Evolutionary conservation across 1,140 invertebrate genomes (phyloP).

Genomic region (Polyergus mexicanus): DNA sequence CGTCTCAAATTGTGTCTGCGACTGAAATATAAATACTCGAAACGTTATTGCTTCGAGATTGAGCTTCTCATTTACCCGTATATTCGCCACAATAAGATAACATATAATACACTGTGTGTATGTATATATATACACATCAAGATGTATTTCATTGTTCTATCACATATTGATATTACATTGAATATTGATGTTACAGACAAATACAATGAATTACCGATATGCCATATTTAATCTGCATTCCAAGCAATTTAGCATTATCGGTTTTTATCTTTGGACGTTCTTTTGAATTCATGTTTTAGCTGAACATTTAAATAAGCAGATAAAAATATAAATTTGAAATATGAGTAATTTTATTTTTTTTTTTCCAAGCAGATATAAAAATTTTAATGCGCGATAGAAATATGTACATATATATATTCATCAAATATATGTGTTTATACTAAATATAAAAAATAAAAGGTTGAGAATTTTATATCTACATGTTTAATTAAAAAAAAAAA

Average conservation of each 20-base stretch:
- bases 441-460: neutral
- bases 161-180: slow-evolving; percentile 30
- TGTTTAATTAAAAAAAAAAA: neutral
- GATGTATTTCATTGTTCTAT: slow-evolving; percentile 32
- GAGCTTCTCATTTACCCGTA: slow-evolving; percentile 31
- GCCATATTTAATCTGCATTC: slow-evolving; percentile 44
- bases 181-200: neutral
- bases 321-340: slow-evolving; percentile 10
- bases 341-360: neutral
- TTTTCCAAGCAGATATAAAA: neutral
- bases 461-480: neutral
- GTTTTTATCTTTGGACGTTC: slow-evolving; percentile 26
- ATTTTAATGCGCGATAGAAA: neutral
- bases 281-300: slow-evolving; percentile 22
- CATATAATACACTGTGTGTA: slow-evolving; percentile 8
- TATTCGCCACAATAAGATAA: slow-evolving; percentile 39
- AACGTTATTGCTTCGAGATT: slow-evolving; percentile 36
- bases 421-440: neutral
- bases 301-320: slow-evolving; percentile 11
- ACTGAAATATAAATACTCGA: slow-evolving; percentile 41
- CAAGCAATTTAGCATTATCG: slow-evolving; percentile 36
- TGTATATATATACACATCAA: slow-evolving; percentile 10
- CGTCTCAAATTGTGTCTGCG: slow-evolving; percentile 21
- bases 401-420: neutral
- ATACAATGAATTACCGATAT: slow-evolving; percentile 39